Evolutionary conservation across 2,888 invertebrate species (phyloP), one percentile per base, ranked within the genome.

Genomic region (Mesoligia furuncula): DNA sequence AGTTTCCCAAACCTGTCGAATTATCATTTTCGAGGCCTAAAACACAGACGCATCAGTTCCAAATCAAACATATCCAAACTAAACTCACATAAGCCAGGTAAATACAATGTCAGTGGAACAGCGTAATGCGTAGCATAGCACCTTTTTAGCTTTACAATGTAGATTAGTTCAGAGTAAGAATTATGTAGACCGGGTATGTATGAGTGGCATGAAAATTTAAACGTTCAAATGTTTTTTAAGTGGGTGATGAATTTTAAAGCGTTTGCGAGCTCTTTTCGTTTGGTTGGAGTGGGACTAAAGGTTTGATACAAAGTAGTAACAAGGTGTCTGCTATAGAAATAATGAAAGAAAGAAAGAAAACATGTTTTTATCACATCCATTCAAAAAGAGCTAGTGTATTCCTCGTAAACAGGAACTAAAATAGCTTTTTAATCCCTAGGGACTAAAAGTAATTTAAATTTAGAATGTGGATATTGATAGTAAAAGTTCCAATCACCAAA

Each of bases 151-250:
- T 90, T 89, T 91, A 90, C 85, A 89, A 91, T 92, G 91, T 87
- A 92, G 90, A 92, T 91, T 90, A 91, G 89, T 91, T 89, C 88
- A 74, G 81, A 75, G 83, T 83, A 85, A 89, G 89, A 90, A 89
- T 90, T 87, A 90, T 89, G 89, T 85, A 76, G 75, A 69, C 75
- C 67, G 27, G 72, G 68, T 64, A 82, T 85, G 79, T 87, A 87
- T 83, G 80, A 66, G 57, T 77, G 31, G 24, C 17, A 79, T 87
- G 80, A 85, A 87, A 87, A 77, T 85, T 87, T 87, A 64, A 84
- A 61, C 79, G 72, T 57, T 77, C 84, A 79, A 85, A 87, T 87
- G 87, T 87, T 85, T 87, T 85, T 84, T 84, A 87, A 87, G 87
- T 87, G 84, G 79, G 79, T 84, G 84, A 85, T 87, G 84, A 85